Conservation (phyloP, 2,888 invertebrate species). For the Serrognathus titanus region DNA sequence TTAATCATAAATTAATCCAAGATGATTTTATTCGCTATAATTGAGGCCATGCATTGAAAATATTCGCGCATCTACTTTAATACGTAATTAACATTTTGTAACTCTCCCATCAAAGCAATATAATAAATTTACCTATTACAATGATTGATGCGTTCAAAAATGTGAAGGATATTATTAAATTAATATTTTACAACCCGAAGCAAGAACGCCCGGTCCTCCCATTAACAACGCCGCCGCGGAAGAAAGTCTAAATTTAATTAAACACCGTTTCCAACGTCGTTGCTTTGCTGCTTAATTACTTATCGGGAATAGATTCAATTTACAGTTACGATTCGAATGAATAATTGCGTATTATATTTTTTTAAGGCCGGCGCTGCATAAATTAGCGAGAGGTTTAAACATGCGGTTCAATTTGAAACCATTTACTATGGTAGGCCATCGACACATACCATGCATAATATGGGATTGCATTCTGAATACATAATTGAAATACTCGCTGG, state of each 20-base stretch:
- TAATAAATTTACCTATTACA: no score
- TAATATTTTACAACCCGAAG: constrained; percentile 7
- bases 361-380: no score
- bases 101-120: no score
- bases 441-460: constrained; percentile 19
- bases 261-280: neutral
- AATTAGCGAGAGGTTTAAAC: no score
- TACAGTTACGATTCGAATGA: constrained; percentile 1
- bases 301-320: constrained; percentile 10
- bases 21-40: no score
- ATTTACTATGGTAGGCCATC: constrained; percentile 18
- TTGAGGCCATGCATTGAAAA: no score
- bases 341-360: no score
- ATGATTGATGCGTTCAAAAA: constrained; percentile 4
- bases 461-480: constrained; percentile 20
- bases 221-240: constrained; percentile 2
- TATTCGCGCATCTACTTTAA: no score
- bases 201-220: neutral
- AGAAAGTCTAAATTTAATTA: neutral
- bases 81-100: no score
- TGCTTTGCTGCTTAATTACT: neutral
- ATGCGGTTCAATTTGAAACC: neutral
- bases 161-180: constrained; percentile 10
- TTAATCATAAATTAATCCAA: no score
- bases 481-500: constrained; percentile 12